Evolutionary conservation across 2,888 invertebrate genomes (phyloP).

Genomic region (Drosophila ustulata): DNA sequence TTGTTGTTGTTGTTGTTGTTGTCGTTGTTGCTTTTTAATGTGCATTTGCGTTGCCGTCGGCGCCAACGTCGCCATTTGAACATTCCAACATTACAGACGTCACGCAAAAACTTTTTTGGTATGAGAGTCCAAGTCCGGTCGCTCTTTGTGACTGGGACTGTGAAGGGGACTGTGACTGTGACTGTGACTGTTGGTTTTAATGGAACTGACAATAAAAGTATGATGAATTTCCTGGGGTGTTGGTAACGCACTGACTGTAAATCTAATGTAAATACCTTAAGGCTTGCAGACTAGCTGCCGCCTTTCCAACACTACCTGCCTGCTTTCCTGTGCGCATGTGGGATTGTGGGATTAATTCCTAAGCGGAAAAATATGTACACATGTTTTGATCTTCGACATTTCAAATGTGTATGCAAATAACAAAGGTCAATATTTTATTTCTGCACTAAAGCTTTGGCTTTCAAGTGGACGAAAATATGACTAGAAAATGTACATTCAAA

Average conservation of each 20-base stretch:
- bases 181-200: conserved; percentile 43
- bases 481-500: too few relatives aligned
- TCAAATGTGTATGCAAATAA: not conserved
- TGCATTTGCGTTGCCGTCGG: conserved; percentile 65
- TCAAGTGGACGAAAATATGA: too few relatives aligned
- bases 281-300: conserved; percentile 10
- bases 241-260: conserved; percentile 23
- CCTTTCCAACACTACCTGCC: not conserved
- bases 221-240: conserved; percentile 41
- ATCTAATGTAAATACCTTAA: conserved; percentile 17
- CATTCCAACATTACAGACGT: conserved; percentile 65
- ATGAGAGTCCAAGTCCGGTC: conserved; percentile 24
- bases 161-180: not conserved
- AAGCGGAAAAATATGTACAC: not conserved
- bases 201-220: conserved; percentile 44
- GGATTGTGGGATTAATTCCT: not conserved
- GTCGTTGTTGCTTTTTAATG: conserved; percentile 72
- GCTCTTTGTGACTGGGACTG: conserved; percentile 25
- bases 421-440: too few relatives aligned
- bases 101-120: conserved; percentile 45
- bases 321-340: not conserved
- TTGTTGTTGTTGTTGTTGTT: conserved; percentile 29
- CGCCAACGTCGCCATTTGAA: conserved; percentile 61
- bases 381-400: not conserved
- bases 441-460: too few relatives aligned